phyloP scores from a whole-genome alignment of 2,888 invertebrate species.

The Drosophila bunnanda region DNA sequence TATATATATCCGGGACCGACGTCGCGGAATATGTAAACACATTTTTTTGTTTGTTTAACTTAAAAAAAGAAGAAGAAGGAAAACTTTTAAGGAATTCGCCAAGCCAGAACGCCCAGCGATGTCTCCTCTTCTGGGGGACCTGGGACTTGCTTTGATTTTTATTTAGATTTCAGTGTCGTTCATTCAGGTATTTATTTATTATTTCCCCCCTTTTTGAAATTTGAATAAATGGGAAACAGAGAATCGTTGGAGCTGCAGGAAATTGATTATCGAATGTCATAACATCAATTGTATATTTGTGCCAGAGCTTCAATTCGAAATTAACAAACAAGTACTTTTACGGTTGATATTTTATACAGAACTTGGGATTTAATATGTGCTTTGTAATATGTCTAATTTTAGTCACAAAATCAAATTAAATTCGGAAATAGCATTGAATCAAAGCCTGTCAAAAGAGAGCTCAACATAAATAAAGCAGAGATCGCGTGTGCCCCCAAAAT shows the following conservation, averaged over 20 bases:
- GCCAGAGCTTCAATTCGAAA: not conserved
- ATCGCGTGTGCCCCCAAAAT: conserved; percentile 14
- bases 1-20: conserved; percentile 7
- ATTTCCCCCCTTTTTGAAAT: not conserved
- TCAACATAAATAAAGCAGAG: not conserved
- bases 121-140: not conserved
- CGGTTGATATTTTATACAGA: not conserved
- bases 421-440: conserved; percentile 5
- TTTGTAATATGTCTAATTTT: not conserved
- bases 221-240: not conserved
- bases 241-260: not conserved
- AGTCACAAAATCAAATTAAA: not conserved
- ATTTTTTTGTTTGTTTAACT: conserved; percentile 9
- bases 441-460: conserved; percentile 6
- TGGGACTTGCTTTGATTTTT: not conserved
- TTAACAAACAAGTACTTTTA: not conserved
- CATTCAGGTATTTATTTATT: conserved; percentile 17
- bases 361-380: not conserved
- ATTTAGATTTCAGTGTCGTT: not conserved
- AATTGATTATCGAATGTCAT: not conserved
- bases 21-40: conserved; percentile 26
- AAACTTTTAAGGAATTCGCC: conserved; percentile 12
- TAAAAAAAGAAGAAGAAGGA: conserved; percentile 4
- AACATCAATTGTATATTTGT: not conserved
- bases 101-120: conserved; percentile 1